Evolutionary conservation across 1,140 invertebrate species (phyloP), one percentile per base, ranked within the genome.

Genomic region (Arctopsyche grandis): DNA sequence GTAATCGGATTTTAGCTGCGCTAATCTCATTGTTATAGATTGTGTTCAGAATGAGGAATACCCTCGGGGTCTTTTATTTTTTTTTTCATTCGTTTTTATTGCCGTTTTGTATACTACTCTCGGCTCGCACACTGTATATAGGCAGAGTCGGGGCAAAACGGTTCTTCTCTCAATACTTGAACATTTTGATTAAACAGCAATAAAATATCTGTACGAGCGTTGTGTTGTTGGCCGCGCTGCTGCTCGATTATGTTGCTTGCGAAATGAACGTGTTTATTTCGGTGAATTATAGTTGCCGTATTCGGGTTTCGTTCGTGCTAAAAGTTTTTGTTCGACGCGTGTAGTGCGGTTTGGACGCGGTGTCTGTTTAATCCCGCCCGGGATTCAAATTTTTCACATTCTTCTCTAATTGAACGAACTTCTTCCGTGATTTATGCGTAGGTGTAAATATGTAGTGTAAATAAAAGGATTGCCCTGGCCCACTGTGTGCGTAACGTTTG

Each of bases 11-110:
- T 66, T 66, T 26, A 66, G 63, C 63, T 22, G 63, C 63, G 63
- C 63, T 66, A 66, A 66, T 66, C 63, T 66, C 63, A 66, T 66
- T 66, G 63, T 66, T 66, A 66, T 66, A 66, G 63, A 66, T 66
- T 66, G 63, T 22, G 63, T 66, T 66, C 63, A 26, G 63, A 26
- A 66, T 66, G 63, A 66, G 63, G 63, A 66, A 66, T 66, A 66
- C 63, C 63, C 63, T 66, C 63, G 63, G 63, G n/a, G 63, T 66
- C 63, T 19, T 66, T 26, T 22, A 5, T n/a, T 52, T 19, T 52
- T 52, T 52, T 52, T 52, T 52, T 52, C 12, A 5, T 52, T 19
- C 19, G 9, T 60, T 66, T 26, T 66, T 66, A 66, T 66, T 66
- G 63, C 63, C 24, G 24, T 66, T 66, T 66, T 66, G 63, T 66